phyloP scores from a whole-genome alignment of 35 echinoderm and acorn worm species.

The Heliocidaris erythrogramma region DNA sequence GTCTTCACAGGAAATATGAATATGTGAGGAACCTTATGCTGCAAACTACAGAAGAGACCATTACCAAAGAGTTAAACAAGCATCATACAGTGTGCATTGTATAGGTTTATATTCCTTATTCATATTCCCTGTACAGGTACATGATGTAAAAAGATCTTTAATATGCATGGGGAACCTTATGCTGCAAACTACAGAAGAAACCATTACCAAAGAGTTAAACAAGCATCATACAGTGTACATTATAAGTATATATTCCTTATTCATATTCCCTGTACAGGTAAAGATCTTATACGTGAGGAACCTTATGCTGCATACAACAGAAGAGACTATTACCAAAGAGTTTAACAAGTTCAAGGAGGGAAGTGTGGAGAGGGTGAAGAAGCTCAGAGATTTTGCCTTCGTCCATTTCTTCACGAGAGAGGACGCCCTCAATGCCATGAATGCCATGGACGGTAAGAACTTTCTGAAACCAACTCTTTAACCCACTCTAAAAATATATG shows the following conservation, averaged over 20 bases:
- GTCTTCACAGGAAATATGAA: too few species aligned
- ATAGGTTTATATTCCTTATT: not conserved
- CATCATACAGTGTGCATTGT: too few species aligned
- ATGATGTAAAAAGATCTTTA: too few species aligned
- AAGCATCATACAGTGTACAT: not conserved
- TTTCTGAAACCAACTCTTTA: not conserved
- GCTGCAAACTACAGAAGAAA: constrained; percentile 89
- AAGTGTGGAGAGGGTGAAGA: constrained; percentile 90
- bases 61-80: constrained; percentile 61
- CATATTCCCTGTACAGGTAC: constrained; percentile 50
- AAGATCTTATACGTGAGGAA: constrained; percentile 95
- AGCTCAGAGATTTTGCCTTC: constrained; percentile 92
- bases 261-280: constrained; percentile 53
- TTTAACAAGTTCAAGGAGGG: constrained; percentile 88
- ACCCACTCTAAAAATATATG: not conserved
- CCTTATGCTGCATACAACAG: constrained; percentile 94
- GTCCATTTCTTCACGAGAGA: constrained; percentile 80
- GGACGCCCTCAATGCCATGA: constrained; percentile 73
- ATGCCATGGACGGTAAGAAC: constrained; percentile 76
- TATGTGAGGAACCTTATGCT: not conserved
- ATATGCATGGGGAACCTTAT: constrained; percentile 93
- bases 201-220: constrained; percentile 70
- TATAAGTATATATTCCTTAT: not conserved
- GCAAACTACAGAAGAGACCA: not conserved
- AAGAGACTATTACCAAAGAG: constrained; percentile 77